Evolutionary conservation across 2,888 invertebrate genomes (phyloP).

Genomic region (Eilema griseolum): DNA sequence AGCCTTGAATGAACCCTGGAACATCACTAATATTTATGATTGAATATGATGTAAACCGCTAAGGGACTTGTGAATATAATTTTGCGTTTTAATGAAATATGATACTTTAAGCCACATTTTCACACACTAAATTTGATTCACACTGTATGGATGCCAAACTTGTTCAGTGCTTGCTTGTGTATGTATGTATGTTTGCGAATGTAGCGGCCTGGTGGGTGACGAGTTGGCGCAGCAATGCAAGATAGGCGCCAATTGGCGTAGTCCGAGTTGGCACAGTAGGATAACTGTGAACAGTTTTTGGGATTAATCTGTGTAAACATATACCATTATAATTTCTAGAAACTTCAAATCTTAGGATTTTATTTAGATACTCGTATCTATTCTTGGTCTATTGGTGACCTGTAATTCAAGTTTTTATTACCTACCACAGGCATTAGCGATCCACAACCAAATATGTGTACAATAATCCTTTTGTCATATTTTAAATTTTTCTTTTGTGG

Average conservation of each 20-base stretch:
- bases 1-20: too few relatives aligned
- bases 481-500: too few relatives aligned
- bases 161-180: slow-evolving; percentile 13
- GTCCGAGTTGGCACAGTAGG: neutral
- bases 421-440: too few relatives aligned
- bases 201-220: slow-evolving; percentile 16
- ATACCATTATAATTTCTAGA: neutral
- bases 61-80: too few relatives aligned
- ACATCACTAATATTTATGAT: too few relatives aligned
- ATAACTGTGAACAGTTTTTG: neutral
- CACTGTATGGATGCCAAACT: slow-evolving; percentile 18
- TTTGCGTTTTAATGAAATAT: neutral
- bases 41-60: too few relatives aligned
- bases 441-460: too few relatives aligned
- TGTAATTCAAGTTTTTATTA: too few relatives aligned
- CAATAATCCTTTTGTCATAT: too few relatives aligned
- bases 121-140: slow-evolving; percentile 6
- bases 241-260: slow-evolving; percentile 10
- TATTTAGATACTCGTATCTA: too few relatives aligned
- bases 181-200: slow-evolving; percentile 7
- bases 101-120: neutral
- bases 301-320: neutral
- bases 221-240: slow-evolving; percentile 21
- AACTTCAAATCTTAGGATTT: too few relatives aligned
- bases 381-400: too few relatives aligned